Base-by-base conservation (phyloP, 2,888 invertebrate genomes). In the Pseudococcus longispinus region DNA sequence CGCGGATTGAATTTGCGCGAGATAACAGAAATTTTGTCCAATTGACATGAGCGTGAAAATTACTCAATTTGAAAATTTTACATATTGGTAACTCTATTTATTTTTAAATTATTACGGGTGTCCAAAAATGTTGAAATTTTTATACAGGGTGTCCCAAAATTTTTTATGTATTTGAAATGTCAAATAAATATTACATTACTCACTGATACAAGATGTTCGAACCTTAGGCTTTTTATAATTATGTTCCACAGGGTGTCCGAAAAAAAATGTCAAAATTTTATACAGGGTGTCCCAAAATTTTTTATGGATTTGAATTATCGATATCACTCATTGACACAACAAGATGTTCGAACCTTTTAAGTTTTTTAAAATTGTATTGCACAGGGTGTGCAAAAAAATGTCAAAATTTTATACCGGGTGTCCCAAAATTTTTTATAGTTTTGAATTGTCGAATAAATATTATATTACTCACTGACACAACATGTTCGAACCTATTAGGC, bases 201-300 rank as follows among this genome's bases (percentile, higher is more conserved):
- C 11, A 46, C 2, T 46, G 5, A 46, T 46, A 46, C 13, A 46
- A 13, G 44, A 13, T 46, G 44, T 46, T 13, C 44, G 2, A 13
- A 46, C 5, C 5, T 11, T 46, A 46, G n/a, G n/a, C n/a, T 13
- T 46, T 46, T 46, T 46, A 8, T 11, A 74, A n/a, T 74, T 74
- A 4, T 32, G n/a, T 37, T 70, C 29, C 37, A 74, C 74, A 15
- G 37, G 74, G 74, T 74, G 74, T 74, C 55, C 23, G 26, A 65
- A 23, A 65, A 65, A 26, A 4, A 65, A n/a, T 74, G 11, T 74
- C 3, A 65, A 20, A 20, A 20, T 65, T n/a, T 29, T 70, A 29
- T 70, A 70, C 29, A 70, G 70, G 70, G 70, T 70, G 70, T 70
- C 32, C 29, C 29, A 70, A 70, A 70, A 70, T 65, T n/a, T 26